phyloP scores from a whole-genome alignment of 1,140 invertebrate genomes.

The Bemisia tabaci region DNA sequence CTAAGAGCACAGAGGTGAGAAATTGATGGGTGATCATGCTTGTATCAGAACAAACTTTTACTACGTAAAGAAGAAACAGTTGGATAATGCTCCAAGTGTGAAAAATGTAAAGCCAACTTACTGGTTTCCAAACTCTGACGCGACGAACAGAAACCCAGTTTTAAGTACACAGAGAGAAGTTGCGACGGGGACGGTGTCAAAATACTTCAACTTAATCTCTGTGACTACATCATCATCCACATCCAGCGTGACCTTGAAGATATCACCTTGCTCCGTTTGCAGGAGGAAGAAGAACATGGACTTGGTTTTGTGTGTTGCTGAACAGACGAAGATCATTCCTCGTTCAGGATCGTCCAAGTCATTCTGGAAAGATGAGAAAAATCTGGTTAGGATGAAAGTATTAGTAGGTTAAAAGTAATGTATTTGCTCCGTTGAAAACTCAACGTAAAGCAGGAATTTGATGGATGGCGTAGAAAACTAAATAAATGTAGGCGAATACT shows the following conservation, averaged over 20 bases:
- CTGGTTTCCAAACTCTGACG: conserved; percentile 99
- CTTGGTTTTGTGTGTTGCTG: conserved; percentile 98
- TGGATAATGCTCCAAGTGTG: too few species aligned
- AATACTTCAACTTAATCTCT: conserved; percentile 98
- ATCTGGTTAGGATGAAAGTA: background rate
- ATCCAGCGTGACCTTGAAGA: conserved; percentile 98
- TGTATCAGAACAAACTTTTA: too few species aligned
- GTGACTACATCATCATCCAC: conserved; percentile 96
- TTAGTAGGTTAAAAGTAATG: background rate
- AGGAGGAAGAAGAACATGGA: conserved; percentile 96
- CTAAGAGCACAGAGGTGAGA: too few species aligned
- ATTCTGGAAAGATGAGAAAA: conserved; percentile 44
- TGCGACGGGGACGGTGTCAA: conserved; percentile 96
- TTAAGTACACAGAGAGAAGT: conserved; percentile 94
- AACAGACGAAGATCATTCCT: conserved; percentile 98
- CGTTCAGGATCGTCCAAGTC: conserved; percentile 98
- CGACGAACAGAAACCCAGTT: conserved; percentile 97
- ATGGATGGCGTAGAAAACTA: conserved; percentile 4
- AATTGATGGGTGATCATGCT: too few species aligned
- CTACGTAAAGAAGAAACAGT: too few species aligned
- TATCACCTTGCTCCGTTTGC: conserved; percentile 92
- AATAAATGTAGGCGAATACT: too few species aligned
- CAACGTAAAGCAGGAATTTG: background rate
- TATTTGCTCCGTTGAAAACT: background rate
- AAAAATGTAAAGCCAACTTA: too few species aligned